A percentile compares a stretch with the other conserved stretches of the same genome.
These are phyloP conservation scores for Gallinago paraguaiae DNA, from an alignment of 2,113 vertebrate genomes.

Conservation along the genomic window DNA sequence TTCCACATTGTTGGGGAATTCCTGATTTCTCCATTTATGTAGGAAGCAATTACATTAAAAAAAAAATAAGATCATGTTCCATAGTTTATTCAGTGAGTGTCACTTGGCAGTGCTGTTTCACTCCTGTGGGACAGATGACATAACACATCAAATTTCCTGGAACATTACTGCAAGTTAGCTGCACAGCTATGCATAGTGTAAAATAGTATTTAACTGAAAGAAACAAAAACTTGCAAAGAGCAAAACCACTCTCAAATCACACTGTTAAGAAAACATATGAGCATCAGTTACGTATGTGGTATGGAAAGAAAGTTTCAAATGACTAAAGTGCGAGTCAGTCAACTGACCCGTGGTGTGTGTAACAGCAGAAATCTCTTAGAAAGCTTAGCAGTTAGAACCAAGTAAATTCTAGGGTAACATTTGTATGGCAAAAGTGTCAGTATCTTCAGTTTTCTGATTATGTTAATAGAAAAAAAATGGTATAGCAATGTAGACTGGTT, in stretches of 20 bases:
- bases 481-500: background rate
- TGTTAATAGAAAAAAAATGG: background rate
- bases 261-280: background rate
- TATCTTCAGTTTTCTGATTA: constrained; percentile 9
- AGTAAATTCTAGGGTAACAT: background rate
- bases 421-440: background rate
- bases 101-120: background rate
- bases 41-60: background rate
- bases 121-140: background rate
- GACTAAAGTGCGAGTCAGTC: background rate
- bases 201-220: background rate
- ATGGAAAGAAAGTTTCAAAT: background rate
- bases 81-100: background rate
- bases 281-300: background rate
- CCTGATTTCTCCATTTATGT: background rate
- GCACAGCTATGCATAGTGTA: background rate
- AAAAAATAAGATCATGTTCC: background rate
- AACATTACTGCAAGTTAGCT: background rate
- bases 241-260: background rate
- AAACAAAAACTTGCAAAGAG: background rate
- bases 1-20: background rate
- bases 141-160: background rate
- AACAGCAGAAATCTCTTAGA: background rate
- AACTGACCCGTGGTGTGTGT: background rate
- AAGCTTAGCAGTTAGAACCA: background rate